phyloP scores from a whole-genome alignment of 2,888 invertebrate species.

The Erynnis tages region DNA sequence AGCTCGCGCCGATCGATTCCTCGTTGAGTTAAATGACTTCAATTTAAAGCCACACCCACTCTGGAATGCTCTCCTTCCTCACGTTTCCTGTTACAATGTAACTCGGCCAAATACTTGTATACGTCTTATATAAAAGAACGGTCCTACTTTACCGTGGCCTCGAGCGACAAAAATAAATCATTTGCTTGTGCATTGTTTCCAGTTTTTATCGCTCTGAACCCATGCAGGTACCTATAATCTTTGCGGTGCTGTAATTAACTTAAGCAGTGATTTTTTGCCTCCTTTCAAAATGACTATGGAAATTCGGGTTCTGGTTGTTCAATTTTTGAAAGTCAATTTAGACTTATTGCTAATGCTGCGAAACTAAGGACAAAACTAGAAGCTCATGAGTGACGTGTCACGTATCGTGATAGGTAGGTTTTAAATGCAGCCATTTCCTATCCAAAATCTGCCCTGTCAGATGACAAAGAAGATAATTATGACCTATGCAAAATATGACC shows the following conservation, averaged over 20 bases:
- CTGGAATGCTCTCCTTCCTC: neutral
- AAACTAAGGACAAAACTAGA: no score
- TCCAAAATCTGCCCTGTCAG: no score
- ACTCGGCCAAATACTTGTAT: neutral
- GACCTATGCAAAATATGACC: no score
- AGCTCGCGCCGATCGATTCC: constrained; percentile 10
- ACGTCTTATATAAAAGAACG: neutral
- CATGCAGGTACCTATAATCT: neutral
- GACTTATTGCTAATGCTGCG: no score
- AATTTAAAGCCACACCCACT: constrained; percentile 3
- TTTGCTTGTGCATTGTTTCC: neutral
- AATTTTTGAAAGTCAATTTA: no score
- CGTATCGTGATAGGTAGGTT: no score
- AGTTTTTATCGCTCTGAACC: neutral
- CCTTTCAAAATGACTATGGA: neutral
- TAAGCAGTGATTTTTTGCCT: neutral
- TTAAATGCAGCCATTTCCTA: no score
- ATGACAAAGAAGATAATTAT: no score
- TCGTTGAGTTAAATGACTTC: constrained; percentile 22
- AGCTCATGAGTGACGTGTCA: no score
- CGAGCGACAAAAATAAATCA: neutral
- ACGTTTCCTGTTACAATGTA: constrained; percentile 7
- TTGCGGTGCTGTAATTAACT: neutral
- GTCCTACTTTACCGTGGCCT: neutral
- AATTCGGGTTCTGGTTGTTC: no score